Conservation (phyloP, 2,113 vertebrate genomes). For the Myotis yumanensis region DNA sequence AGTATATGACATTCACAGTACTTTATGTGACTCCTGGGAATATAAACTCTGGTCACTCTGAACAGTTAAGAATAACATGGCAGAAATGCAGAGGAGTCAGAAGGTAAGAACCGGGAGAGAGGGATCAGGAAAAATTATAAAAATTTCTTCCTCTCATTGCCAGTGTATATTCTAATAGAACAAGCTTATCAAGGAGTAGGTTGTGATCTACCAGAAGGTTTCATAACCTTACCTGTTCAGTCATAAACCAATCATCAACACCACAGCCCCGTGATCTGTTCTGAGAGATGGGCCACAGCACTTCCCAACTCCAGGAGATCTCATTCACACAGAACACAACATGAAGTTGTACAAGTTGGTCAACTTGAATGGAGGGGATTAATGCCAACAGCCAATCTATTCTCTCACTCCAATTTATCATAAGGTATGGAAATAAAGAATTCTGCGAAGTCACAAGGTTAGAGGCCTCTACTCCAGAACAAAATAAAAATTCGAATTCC, state of each 20-base stretch:
- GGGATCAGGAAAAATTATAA: not conserved
- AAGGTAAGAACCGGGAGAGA: not conserved
- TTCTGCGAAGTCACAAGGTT: not conserved
- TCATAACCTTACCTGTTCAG: not conserved
- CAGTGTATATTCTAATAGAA: not conserved
- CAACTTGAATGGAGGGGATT: not conserved
- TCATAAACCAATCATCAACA: not conserved
- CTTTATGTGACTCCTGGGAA: slow-evolving; percentile 32
- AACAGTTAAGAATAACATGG: slow-evolving; percentile 8
- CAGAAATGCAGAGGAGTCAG: not conserved
- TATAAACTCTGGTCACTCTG: slow-evolving; percentile 12
- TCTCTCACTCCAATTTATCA: not conserved
- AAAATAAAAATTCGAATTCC: not conserved
- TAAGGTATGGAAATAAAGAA: slow-evolving; percentile 29
- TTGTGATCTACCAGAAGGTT: not conserved
- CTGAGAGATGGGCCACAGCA: not conserved
- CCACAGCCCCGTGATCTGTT: not conserved
- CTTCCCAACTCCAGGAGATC: not conserved
- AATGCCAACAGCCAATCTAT: not conserved
- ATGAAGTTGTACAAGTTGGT: not conserved
- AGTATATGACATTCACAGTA: not conserved
- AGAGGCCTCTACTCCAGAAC: not conserved
- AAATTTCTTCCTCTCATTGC: not conserved
- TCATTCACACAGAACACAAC: not conserved
- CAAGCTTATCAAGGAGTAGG: not conserved